These are phyloP conservation scores for Rhinichthys osculus DNA, from an alignment of 2,797 vertebrate species.

Conservation along the genomic window DNA sequence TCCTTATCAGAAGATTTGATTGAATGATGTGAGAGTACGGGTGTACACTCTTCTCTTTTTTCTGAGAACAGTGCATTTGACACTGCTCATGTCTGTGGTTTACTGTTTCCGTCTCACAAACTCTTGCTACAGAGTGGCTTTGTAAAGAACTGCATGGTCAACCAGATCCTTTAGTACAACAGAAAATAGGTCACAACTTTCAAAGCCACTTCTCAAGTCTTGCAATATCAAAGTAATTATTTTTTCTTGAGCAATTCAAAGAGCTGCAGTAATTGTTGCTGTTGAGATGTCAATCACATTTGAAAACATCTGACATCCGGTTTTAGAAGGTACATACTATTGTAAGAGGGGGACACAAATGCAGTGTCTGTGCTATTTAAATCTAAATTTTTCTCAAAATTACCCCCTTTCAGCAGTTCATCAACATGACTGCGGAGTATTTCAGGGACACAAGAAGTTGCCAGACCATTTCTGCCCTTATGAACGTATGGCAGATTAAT, in stretches of 20 bases:
- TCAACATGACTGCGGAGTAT: background rate
- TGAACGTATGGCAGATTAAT: background rate
- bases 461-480: background rate
- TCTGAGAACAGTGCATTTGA: slow-evolving; percentile 47
- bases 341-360: background rate
- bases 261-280: background rate
- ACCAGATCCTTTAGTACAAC: slow-evolving; percentile 22
- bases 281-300: slow-evolving; percentile 11
- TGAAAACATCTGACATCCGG: slow-evolving; percentile 12
- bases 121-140: slow-evolving; percentile 22
- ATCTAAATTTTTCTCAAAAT: background rate
- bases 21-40: background rate
- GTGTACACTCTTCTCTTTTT: slow-evolving; percentile 34
- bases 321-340: background rate
- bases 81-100: slow-evolving; percentile 48
- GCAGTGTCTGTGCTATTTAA: slow-evolving; percentile 4
- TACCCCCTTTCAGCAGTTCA: slow-evolving; percentile 3
- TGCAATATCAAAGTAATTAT: background rate
- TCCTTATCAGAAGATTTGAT: background rate
- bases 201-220: slow-evolving; percentile 4
- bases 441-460: background rate
- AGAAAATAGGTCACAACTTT: slow-evolving; percentile 37
- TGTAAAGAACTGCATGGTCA: slow-evolving; percentile 48
- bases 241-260: background rate
- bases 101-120: slow-evolving; percentile 55